A percentile compares a stretch with the other conserved stretches of the same genome.
Evolutionary conservation across 2,797 vertebrate species (phyloP).

Genomic region (Lagocephalus sceleratus): DNA sequence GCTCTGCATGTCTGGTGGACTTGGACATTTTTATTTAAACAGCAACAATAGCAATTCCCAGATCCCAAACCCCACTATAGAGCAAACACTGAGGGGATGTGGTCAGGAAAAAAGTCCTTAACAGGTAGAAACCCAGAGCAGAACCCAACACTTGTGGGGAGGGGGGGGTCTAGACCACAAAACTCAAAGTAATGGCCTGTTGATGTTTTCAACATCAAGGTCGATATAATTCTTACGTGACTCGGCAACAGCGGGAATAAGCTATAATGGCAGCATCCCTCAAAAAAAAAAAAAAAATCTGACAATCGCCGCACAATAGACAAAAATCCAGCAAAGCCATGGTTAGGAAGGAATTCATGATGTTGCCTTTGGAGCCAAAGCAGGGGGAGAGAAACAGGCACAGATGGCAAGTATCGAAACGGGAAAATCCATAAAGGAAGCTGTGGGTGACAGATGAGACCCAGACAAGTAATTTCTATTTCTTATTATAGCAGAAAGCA

Average conservation of each 20-base stretch:
- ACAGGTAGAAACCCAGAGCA: no score
- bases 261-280: not conserved
- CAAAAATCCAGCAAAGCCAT: slow-evolving; percentile 31
- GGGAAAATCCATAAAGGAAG: slow-evolving; percentile 66
- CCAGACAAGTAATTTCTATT: slow-evolving; percentile 46
- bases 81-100: no score
- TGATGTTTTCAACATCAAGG: no score
- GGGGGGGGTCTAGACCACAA: no score
- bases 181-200: no score
- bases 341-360: slow-evolving; percentile 47
- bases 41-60: no score
- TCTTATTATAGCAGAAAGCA: slow-evolving; percentile 56
- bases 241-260: not conserved
- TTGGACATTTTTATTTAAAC: no score
- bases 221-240: no score
- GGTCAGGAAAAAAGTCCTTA: no score
- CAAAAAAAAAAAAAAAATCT: not conserved
- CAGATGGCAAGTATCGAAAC: slow-evolving; percentile 71
- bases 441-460: slow-evolving; percentile 68
- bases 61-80: no score
- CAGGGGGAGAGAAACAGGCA: slow-evolving; percentile 44
- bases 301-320: slow-evolving; percentile 23
- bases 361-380: slow-evolving; percentile 40
- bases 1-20: no score
- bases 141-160: no score